Evolutionary conservation across 2,113 vertebrate genomes (phyloP).

Genomic region (Setophaga petechia): DNA sequence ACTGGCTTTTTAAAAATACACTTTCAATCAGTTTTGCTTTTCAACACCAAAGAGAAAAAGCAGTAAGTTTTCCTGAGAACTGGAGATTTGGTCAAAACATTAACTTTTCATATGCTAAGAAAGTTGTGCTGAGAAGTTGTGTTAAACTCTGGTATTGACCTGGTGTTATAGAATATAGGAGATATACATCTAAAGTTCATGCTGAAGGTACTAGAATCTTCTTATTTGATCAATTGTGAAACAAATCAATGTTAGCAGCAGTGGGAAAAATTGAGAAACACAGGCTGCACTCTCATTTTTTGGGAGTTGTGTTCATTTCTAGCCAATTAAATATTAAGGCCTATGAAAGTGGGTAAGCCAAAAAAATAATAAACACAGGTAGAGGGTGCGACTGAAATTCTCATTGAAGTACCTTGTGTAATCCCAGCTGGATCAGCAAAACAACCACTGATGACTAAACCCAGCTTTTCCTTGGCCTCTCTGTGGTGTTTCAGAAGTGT

Average conservation of each 20-base stretch:
- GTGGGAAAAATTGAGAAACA: not conserved
- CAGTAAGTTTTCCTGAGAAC: not conserved
- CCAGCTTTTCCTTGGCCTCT: not conserved
- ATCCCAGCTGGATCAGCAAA: not conserved
- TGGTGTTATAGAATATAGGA: not conserved
- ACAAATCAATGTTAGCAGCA: not conserved
- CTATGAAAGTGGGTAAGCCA: not conserved
- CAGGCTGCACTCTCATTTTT: not conserved
- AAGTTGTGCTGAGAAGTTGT: not conserved
- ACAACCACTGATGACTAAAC: not conserved
- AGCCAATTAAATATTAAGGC: not conserved
- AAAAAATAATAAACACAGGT: not conserved
- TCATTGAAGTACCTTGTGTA: not conserved
- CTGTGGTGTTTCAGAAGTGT: not conserved
- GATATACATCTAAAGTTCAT: not conserved
- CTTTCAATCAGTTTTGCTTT: conserved; percentile 26
- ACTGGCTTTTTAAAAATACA: conserved; percentile 52
- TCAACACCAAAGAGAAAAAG: not conserved
- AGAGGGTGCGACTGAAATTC: not conserved
- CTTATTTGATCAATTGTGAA: not conserved
- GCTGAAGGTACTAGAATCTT: not conserved
- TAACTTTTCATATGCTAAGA: not conserved
- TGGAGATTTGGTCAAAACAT: not conserved
- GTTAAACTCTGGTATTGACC: not conserved
- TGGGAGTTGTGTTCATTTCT: not conserved